Evolutionary conservation across 2,113 vertebrate species (phyloP).

Genomic region (Tichodroma muraria): DNA sequence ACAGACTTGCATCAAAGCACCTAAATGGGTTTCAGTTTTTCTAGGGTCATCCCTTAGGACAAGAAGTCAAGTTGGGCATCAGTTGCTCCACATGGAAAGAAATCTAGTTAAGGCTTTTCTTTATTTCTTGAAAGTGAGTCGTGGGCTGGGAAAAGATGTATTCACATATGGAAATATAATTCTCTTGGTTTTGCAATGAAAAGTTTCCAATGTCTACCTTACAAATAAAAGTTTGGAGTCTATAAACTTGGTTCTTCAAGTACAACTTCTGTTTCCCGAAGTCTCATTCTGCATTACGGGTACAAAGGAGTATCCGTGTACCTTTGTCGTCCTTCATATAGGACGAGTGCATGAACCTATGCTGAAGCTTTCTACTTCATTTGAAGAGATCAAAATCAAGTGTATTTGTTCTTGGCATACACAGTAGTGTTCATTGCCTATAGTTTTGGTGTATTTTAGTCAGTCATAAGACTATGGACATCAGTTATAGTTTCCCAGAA

Average conservation of each 20-base stretch:
- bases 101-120: not conserved
- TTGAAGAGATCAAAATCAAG: not conserved
- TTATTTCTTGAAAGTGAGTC: not conserved
- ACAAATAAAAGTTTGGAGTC: not conserved
- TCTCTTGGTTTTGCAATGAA: not conserved
- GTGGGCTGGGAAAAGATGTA: not conserved
- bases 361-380: not conserved
- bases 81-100: not conserved
- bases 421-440: not conserved
- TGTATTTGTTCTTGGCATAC: not conserved
- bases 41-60: not conserved
- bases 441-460: not conserved
- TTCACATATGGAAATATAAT: not conserved
- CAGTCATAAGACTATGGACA: not conserved
- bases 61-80: not conserved
- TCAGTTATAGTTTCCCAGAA: not conserved
- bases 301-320: not conserved
- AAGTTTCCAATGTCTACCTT: not conserved
- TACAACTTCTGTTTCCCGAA: not conserved
- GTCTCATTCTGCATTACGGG: not conserved
- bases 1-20: not conserved
- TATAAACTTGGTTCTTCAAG: not conserved
- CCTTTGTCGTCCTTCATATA: not conserved
- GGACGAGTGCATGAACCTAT: not conserved
- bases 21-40: constrained; percentile 10